phyloP scores from a whole-genome alignment of 2,888 invertebrate genomes.

The Frankliniella intonsa region DNA sequence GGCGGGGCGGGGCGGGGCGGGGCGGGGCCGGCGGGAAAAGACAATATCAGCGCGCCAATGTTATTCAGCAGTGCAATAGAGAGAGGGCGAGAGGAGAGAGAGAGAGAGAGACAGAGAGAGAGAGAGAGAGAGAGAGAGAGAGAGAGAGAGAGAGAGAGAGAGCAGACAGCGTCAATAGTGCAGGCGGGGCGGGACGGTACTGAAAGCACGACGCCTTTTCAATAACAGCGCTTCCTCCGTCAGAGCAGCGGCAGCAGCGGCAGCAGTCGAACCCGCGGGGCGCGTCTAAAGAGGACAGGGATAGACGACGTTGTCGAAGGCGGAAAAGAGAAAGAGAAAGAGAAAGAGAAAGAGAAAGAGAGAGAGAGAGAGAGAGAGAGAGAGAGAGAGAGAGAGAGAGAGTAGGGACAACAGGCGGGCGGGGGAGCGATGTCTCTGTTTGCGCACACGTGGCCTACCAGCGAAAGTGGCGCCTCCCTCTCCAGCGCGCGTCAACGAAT shows the following conservation, averaged over 20 bases:
- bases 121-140: not conserved
- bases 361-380: too few species aligned
- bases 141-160: not conserved
- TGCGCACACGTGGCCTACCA: not conserved
- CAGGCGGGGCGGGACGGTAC: not conserved
- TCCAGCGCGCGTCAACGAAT: not conserved
- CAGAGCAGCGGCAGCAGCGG: not conserved
- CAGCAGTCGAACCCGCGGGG: too few species aligned
- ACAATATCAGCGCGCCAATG: constrained; percentile 12
- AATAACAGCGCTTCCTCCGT: constrained; percentile 16
- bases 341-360: too few species aligned
- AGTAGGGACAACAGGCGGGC: too few species aligned
- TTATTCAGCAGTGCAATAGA: not conserved
- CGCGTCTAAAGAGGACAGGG: too few species aligned
- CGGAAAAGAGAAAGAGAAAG: too few species aligned
- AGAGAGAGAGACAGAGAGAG: not conserved
- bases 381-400: too few species aligned
- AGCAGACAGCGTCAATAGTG: constrained; percentile 15
- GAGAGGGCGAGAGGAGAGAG: too few species aligned
- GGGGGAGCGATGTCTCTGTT: not conserved
- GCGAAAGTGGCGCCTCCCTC: not conserved
- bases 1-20: not conserved
- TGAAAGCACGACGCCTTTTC: constrained; percentile 3
- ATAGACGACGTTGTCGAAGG: too few species aligned
- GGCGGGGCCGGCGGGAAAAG: not conserved